Evolutionary conservation across 2,113 vertebrate species (phyloP).

Genomic region (Sphaerodactylus townsendi): DNA sequence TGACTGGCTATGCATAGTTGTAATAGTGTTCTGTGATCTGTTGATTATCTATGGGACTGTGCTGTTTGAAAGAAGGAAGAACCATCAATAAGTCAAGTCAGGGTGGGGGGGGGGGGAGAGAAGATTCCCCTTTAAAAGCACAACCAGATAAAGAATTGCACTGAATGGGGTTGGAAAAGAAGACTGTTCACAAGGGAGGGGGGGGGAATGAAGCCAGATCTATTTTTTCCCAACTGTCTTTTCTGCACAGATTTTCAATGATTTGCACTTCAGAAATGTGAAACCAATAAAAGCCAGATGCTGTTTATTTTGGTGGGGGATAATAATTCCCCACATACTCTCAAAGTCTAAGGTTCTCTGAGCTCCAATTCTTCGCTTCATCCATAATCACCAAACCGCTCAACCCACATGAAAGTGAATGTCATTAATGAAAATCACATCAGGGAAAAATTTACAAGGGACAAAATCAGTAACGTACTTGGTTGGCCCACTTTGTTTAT

Average conservation of each 20-base stretch:
- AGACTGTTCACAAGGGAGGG: not conserved
- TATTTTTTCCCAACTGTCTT: not conserved
- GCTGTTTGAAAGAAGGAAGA: not conserved
- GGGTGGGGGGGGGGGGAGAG: no score
- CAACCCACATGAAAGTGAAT: conserved; percentile 35
- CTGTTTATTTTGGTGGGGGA: not conserved
- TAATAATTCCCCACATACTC: conserved; percentile 28
- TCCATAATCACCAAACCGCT: conserved; percentile 28
- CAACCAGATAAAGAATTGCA: not conserved
- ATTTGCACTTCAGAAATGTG: conserved; percentile 27
- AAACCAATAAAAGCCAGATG: conserved; percentile 27
- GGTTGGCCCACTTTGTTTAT: not conserved
- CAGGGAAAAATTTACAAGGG: conserved; percentile 33
- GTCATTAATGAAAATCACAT: conserved; percentile 21
- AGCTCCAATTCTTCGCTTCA: conserved; percentile 12
- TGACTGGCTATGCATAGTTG: not conserved
- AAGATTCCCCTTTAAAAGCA: not conserved
- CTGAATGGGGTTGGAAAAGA: not conserved
- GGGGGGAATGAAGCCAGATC: not conserved
- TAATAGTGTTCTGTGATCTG: not conserved
- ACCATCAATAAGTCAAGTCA: no score
- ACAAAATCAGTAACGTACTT: conserved; percentile 23
- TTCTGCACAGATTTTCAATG: not conserved
- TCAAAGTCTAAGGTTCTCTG: conserved; percentile 24
- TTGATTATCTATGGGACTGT: not conserved